phyloP scores from a whole-genome alignment of 2,888 invertebrate genomes.

The Coelogynopora nodosa region DNA sequence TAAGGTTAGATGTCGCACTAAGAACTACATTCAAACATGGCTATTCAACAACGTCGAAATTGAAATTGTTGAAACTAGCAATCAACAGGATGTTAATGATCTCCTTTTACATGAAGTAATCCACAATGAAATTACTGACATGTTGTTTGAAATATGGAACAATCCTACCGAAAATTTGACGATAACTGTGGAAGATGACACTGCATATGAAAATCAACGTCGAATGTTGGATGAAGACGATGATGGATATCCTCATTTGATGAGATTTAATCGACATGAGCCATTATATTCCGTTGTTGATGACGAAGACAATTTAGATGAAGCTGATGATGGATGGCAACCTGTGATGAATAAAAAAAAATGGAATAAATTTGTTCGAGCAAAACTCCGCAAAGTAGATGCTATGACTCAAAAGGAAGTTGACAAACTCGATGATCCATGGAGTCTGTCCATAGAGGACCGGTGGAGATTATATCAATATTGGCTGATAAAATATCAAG shows the following conservation, averaged over 20 bases:
- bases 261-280: background rate
- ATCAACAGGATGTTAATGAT: background rate
- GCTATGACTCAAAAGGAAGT: constrained; percentile 52
- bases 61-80: background rate
- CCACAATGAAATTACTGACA: background rate
- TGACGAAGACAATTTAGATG: background rate
- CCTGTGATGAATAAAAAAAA: no score
- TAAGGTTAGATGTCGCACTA: background rate
- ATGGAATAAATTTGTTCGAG: background rate
- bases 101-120: background rate
- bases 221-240: background rate
- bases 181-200: background rate
- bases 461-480: constrained; percentile 63
- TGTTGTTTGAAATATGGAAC: background rate
- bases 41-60: background rate
- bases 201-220: background rate
- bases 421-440: constrained; percentile 49
- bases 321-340: no score
- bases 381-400: constrained; percentile 45
- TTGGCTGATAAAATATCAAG: constrained; percentile 54
- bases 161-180: background rate
- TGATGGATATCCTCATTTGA: background rate
- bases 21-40: background rate
- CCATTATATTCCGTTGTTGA: background rate
- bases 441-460: constrained; percentile 52